Base-by-base conservation (phyloP, 2,888 invertebrate species). In the Ypsolopha scabrella region DNA sequence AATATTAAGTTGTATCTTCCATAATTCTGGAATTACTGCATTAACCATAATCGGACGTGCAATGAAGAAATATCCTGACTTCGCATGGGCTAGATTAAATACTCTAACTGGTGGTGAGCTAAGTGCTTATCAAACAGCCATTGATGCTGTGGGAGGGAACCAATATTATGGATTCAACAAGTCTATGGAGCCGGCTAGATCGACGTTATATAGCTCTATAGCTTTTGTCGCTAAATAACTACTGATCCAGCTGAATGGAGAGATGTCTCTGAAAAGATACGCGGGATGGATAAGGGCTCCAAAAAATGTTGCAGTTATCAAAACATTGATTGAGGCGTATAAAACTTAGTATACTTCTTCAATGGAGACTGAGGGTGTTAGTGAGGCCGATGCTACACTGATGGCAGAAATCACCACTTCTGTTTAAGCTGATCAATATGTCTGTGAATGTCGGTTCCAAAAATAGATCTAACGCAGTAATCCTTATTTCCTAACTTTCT, bases 121-220 rank as follows among this genome's bases (percentile, higher is more conserved):
- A n/a, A 38, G 10, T 7, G 36, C 35, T 11, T 48, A 11, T 14
- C 1, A 11, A 7, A 37, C 36, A 7, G 48, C 48, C 6, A 14
- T 38, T 8, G 10, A 11, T 4, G 7, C 2, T 2, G 48, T 48
- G 10, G 7, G 14, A 8, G 54, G 54, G 0, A 54, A 52, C 24
- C 13, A 9, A 2, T 54, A 54, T 8, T 54, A 49, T 10, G 52
- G 54, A 0, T 54, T 54, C n/a, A 52, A 52, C 2, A 44, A 37
- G 3, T 8, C 34, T 3, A 13, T 54, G 3, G 52, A 52, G 0
- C 33, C 49, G 2, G 54, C 38, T 6, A 41, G 44, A 24, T 54
- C 54, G 1, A 54, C 54, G 0, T 6, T 36, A 9, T 54, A 44
- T 34, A 48, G 51, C 37, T 51, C 53, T 0, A n/a, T 51, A 0